Base-by-base conservation (phyloP, 1,140 invertebrate species). In the Rhyacophila brunnea region DNA sequence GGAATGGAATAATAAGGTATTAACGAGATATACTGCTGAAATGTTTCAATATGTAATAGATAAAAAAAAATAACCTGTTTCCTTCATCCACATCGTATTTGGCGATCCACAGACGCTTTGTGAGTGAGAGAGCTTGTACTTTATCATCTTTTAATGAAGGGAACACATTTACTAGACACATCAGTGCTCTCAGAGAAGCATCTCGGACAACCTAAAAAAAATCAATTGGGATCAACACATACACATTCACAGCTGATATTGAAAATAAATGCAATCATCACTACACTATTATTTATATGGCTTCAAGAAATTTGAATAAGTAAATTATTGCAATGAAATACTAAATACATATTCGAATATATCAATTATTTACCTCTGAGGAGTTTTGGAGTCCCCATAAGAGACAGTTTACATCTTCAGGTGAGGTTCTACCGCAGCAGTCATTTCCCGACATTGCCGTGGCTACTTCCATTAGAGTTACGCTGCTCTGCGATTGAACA, bases 351-450 rank as follows among this genome's bases (percentile, higher is more conserved):
- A n/a, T n/a, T n/a, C n/a, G n/a, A n/a, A n/a, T n/a, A n/a, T n/a
- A n/a, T n/a, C n/a, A n/a, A n/a, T n/a, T n/a, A n/a, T n/a, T n/a
- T n/a, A n/a, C 75, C 68, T 74, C 70, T 11, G 76, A 71, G 9
- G 85, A 83, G 72, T 83, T 87, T 72, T 92, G 87, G 43, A 96
- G 70, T 1, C 87, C 90, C 34, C 83, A 78, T n/a, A 94, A 80
- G 52, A 96, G 79, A 20, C 89, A 85, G 50, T 82, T 75, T 36
- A 95, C 84, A 73, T 95, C 93, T 7, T 65, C 11, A 18, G 72
- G 70, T 35, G 80, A 75, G 1, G 88, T 88, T 28, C 70, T 72
- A 40, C 84, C 83, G 64, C 85, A 85, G 2, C 81, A 85, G 11
- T 74, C 69, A 13, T 80, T 74, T 0, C 87, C 89, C 52, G 83